phyloP scores from a whole-genome alignment of 2,113 vertebrate species.

The Siniperca knerii region DNA sequence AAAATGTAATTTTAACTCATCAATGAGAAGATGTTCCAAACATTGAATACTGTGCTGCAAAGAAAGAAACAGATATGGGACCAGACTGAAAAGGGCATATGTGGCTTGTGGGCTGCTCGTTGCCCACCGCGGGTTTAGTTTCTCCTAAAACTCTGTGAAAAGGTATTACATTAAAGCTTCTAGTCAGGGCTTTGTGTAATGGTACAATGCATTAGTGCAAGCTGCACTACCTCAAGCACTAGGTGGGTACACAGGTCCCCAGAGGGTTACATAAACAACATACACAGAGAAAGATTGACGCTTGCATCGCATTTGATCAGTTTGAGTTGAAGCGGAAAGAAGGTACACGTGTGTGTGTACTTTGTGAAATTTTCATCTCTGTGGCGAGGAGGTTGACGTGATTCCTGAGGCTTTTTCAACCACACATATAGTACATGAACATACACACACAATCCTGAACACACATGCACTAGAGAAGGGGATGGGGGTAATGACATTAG shows the following conservation, averaged over 20 bases:
- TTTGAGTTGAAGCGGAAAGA: conserved; percentile 2
- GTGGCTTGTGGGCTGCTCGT: conserved; percentile 7
- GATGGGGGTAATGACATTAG: conserved; percentile 9
- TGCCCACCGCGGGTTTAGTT: conserved; percentile 3
- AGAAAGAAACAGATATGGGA: neutral
- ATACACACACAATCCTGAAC: neutral
- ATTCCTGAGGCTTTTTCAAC: conserved; percentile 47
- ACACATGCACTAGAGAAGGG: neutral
- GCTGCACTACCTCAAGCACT: conserved; percentile 28
- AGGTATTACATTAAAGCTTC: conserved; percentile 53
- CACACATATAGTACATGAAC: conserved; percentile 25
- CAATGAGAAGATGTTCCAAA: neutral
- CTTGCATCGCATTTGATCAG: conserved; percentile 49
- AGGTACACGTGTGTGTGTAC: neutral
- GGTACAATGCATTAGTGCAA: conserved; percentile 47
- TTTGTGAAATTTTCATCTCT: conserved; percentile 36
- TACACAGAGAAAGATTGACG: conserved; percentile 36
- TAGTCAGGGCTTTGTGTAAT: conserved; percentile 33
- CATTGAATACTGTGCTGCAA: neutral
- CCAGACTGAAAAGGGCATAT: conserved; percentile 5
- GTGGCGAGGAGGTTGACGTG: conserved; percentile 56
- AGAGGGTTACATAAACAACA: conserved; percentile 70
- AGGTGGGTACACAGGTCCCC: conserved; percentile 57
- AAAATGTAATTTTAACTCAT: neutral
- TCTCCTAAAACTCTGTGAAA: conserved; percentile 24